phyloP scores from a whole-genome alignment of 1,140 invertebrate genomes.

The Drosophila kanapiae region DNA sequence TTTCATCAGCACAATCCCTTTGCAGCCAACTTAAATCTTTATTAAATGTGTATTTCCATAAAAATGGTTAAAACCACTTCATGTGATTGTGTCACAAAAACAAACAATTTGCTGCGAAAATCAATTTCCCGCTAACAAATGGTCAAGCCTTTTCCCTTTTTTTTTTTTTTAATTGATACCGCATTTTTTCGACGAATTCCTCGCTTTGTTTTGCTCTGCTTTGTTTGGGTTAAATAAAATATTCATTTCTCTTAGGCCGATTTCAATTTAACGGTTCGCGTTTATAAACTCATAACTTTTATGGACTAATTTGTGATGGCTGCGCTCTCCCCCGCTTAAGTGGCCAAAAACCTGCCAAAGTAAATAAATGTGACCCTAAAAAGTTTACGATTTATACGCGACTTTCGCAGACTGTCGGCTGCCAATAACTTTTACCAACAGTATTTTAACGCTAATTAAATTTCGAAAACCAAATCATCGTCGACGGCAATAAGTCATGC shows the following conservation, averaged over 20 bases:
- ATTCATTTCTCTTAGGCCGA: conserved; percentile 52
- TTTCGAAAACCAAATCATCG: conserved; percentile 49
- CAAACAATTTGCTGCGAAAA: conserved; percentile 28
- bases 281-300: conserved; percentile 65
- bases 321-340: conserved; percentile 7
- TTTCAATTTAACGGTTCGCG: conserved; percentile 55
- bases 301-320: conserved; percentile 50
- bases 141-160: conserved; percentile 16
- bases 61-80: conserved; percentile 36
- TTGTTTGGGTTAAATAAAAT: conserved; percentile 38
- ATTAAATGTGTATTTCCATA: conserved; percentile 42
- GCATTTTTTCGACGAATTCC: conserved; percentile 18
- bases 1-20: conserved; percentile 37
- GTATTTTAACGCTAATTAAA: conserved; percentile 77
- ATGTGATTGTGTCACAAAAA: conserved; percentile 28
- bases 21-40: conserved; percentile 41
- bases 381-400: conserved; percentile 68
- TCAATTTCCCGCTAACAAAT: conserved; percentile 47
- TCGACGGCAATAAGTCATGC: conserved; percentile 66
- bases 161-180: conserved; percentile 60
- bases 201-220: conserved; percentile 13
- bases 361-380: conserved; percentile 68
- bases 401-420: conserved; percentile 36
- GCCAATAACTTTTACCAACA: conserved; percentile 53
- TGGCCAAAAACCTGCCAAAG: conserved; percentile 37